Evolutionary conservation across 2,113 vertebrate genomes (phyloP).

Genomic region (Cyanistes caeruleus): DNA sequence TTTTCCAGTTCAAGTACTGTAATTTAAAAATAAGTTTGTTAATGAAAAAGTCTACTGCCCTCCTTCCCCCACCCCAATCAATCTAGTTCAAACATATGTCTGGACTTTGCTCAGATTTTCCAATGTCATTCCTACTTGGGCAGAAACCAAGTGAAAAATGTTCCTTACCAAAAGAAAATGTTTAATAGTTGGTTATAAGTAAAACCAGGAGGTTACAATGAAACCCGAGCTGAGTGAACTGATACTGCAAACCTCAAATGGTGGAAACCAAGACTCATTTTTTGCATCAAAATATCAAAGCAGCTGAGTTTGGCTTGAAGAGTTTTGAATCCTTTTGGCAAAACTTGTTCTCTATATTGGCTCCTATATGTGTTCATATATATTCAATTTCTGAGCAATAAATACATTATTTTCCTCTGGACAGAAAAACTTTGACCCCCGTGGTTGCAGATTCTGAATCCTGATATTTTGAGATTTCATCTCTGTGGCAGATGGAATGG

Average conservation of each 20-base stretch:
- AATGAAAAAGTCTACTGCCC: background rate
- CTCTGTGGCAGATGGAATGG: background rate
- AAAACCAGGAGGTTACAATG: background rate
- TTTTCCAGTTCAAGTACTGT: background rate
- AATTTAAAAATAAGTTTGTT: background rate
- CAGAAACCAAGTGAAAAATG: conserved; percentile 1
- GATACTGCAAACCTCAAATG: conserved; percentile 3
- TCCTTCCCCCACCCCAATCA: background rate
- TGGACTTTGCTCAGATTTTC: conserved; percentile 14
- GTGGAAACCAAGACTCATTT: background rate
- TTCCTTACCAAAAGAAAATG: background rate
- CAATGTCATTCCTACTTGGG: background rate
- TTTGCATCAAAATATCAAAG: background rate
- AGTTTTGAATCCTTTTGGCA: background rate
- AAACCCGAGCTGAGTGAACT: background rate
- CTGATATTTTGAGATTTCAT: background rate
- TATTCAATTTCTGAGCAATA: background rate
- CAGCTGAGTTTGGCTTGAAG: background rate
- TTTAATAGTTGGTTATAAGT: background rate
- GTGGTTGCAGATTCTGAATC: background rate
- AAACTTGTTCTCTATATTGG: background rate
- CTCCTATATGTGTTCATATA: background rate
- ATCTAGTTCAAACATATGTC: background rate
- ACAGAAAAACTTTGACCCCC: background rate
- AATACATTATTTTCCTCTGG: background rate